Base-by-base conservation (phyloP, 2,797 vertebrate genomes). In the Arnoldichthys spilopterus region DNA sequence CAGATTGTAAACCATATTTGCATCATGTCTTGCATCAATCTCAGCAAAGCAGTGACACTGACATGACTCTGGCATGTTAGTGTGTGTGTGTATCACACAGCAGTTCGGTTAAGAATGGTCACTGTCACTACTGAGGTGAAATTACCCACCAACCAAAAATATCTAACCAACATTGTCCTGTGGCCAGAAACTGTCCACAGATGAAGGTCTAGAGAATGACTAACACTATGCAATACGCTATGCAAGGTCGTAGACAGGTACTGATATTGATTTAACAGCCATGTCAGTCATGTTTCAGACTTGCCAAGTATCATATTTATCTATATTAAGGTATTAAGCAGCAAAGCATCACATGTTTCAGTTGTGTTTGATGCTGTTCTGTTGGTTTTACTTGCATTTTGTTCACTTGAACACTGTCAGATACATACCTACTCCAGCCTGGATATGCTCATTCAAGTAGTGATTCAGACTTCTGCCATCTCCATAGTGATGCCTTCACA, bases 401-500 rank as follows among this genome's bases (percentile, higher is more conserved):
- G 53, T 49, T 73, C 13, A 4, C 45, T 45, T 37, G 56, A 49
- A 22, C 37, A 28, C 20, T 34, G 24, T 69, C 56, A 30, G 47
- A 70, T 2, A 13, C 18, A 32, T n/a, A 62, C 32, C 53, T 78
- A 56, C 56, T 40, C 34, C 40, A 64, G 58, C 34, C 26, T 47
- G 37, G 45, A 43, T 63, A 40, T 58, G 59, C 49, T 77, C 24
- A 12, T 22, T 20, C 26, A 72, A 37, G 34, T 22, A 81, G 63
- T 81, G 53, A 43, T 72, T 64, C 53, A 24, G 18, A 49, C 76
- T 71, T 64, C 34, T 79, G 58, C 20, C 13, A 71, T 85, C 54
- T 85, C 68, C 67, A 72, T 74, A 32, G 77, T 64, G 51, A 76
- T 54, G 22, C 34, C 26, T 45, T 77, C 67, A 74, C 59, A 81